Evolutionary conservation across 2,888 invertebrate species (phyloP), one percentile per base, ranked within the genome.

Genomic region (Macrostomum cliftonense): DNA sequence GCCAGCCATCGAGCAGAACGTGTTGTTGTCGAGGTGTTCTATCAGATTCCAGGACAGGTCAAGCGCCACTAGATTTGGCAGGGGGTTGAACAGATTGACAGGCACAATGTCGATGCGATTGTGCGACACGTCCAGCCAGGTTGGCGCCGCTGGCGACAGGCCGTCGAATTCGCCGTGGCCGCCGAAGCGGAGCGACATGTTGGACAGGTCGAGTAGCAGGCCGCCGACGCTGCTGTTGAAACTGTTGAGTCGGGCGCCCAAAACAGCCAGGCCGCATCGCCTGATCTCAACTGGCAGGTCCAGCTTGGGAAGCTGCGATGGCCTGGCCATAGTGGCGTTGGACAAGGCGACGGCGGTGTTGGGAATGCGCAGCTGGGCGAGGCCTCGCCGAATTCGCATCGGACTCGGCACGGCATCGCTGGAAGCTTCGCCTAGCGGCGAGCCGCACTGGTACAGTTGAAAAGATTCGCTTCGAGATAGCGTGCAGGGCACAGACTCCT

Each of bases 101-200:
- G 54, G 53, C 5, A 59, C 42, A 1, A 43, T 39, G 20, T 53
- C 47, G 13, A 59, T 45, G 1, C 42, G 42, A 45, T 59, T 59
- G 39, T 53, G 37, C 50, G 58, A 58, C 7, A 61, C 52, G 47
- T 61, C 61, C 5, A 61, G 55, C 36, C 58, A 57, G n/a, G 57
- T 56, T 7, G 57, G 56, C 13, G 53, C 51, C 17, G 42, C 14
- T 7, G 60, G 56, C 11, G 57, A 56, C 42, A 36, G 19, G 39
- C 19, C 5, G 43, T 37, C 5, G 52, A 54, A 5, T 52, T 52
- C 1, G 43, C 46, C 5, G 47, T 57, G 2, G 49, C 42, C 39
- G 57, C 57, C 39, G 54, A 53, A 0, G 48, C 43, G 4, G 37
- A 52, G n/a, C 46, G 57, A 36, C 51, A 57, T 52, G 50, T 37